These are phyloP conservation scores for Pagrus major DNA, from an alignment of 2,113 vertebrate genomes.

Conservation along the genomic window DNA sequence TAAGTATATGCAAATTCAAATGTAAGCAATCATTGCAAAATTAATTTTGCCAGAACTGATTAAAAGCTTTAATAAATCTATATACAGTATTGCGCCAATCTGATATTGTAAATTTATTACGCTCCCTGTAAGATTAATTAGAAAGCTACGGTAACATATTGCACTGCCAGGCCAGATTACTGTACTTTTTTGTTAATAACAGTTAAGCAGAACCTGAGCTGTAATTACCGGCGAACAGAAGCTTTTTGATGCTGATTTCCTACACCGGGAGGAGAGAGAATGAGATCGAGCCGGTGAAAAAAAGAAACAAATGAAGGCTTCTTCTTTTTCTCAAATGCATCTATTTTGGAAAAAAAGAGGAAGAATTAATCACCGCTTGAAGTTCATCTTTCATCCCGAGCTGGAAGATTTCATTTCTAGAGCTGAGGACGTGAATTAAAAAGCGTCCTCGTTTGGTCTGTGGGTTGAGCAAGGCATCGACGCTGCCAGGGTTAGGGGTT, in stretches of 20 bases:
- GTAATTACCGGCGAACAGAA: constrained; percentile 96
- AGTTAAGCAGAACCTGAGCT: constrained; percentile 97
- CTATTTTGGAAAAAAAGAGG: constrained; percentile 52
- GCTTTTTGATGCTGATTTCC: constrained; percentile 93
- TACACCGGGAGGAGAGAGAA: constrained; percentile 84
- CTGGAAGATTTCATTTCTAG: constrained; percentile 37
- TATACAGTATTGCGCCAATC: constrained; percentile 99
- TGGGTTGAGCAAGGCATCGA: constrained; percentile 26
- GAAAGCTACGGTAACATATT: constrained; percentile 99
- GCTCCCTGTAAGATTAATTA: constrained; percentile 99
- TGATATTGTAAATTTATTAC: constrained; percentile 99
- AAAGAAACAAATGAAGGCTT: constrained; percentile 59
- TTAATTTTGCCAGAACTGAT: constrained; percentile 99
- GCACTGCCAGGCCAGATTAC: constrained; percentile 98
- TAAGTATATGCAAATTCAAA: constrained; percentile 99
- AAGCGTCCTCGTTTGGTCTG: constrained; percentile 18
- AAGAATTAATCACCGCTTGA: constrained; percentile 59
- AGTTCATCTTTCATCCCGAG: constrained; percentile 66
- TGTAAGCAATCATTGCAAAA: constrained; percentile 99
- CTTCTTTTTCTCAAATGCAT: constrained; percentile 48
- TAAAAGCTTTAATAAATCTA: constrained; percentile 99
- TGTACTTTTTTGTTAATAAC: constrained; percentile 97
- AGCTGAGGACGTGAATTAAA: constrained; percentile 28
- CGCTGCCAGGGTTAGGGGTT: constrained; percentile 3
- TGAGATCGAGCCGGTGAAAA: constrained; percentile 31